Evolutionary conservation across 2,113 vertebrate species (phyloP), one percentile per base, ranked within the genome.

Genomic region (Sorex araneus): DNA sequence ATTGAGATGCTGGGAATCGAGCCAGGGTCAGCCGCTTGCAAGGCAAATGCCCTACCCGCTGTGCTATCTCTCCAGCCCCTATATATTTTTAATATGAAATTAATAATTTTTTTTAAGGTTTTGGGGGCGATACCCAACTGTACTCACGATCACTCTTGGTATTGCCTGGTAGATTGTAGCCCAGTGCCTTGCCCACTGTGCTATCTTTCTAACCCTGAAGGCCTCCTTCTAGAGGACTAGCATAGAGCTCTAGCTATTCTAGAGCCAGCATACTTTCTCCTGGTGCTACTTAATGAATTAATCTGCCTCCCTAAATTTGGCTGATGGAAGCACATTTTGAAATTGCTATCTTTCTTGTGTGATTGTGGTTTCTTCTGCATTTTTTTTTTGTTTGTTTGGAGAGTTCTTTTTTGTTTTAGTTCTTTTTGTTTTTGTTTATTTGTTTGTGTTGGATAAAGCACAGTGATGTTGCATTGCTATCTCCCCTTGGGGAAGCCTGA

Each of bases 281-380:
- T 23, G 63, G 9, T 83, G 67, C 60, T 40, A 18, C 40, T 80
- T 50, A 60, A 12, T 18, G 43, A 69, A 36, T 27, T 84, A 23
- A 66, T 12, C 34, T 84, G 36, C n/a, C 28, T 77, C 92, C 45
- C 27, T 30, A 15, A 66, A 25, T 32, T 43, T 79, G 50, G 7
- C 40, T 71, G 50, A 50, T 23, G 28, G 70, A 54, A 88, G 9
- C 4, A 5, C 36, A 63, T 73, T 87, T 92, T 80, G 89, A 81
- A 78, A 84, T 87, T 67, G 64, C 36, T 89, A 12, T 15, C 40
- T 94, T 84, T 84, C 9, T 75, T 87, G 47, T 34, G 15, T 90
- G 9, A 50, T 87, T 87, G 50, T 54, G 27, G 8, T 66, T 92
- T 95, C 36, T 74, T 28, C 54, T 75, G 70, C 73, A 71, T 64